phyloP scores from a whole-genome alignment of 2,797 vertebrate species.

The Pseudochirops corinnae region DNA sequence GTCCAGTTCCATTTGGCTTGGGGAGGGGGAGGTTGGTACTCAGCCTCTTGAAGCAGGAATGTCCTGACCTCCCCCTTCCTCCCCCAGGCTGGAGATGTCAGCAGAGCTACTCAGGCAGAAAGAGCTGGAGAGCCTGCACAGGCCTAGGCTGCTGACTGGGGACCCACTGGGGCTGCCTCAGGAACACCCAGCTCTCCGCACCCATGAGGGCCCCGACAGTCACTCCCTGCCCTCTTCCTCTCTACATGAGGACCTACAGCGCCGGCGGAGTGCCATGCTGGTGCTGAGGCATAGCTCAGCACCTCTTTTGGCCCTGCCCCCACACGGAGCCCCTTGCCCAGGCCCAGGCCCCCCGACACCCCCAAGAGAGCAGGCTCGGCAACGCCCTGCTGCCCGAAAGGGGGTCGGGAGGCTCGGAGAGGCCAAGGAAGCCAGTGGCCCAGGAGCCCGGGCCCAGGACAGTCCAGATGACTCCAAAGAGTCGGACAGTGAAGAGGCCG shows the following conservation, averaged over 20 bases:
- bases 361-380: constrained; percentile 86
- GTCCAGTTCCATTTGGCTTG: no score
- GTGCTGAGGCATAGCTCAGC: constrained; percentile 92
- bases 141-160: constrained; percentile 87
- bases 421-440: constrained; percentile 76
- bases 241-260: constrained; percentile 91
- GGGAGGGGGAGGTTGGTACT: accelerated
- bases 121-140: constrained; percentile 92
- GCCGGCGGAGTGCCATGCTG: constrained; percentile 94
- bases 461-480: constrained; percentile 90
- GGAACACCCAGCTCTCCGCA: constrained; percentile 92
- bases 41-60: accelerated
- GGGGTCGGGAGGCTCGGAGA: constrained; percentile 73
- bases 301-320: constrained; percentile 91
- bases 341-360: constrained; percentile 75
- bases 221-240: constrained; percentile 80
- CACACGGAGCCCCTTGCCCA: constrained; percentile 81
- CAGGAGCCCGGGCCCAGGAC: constrained; percentile 81
- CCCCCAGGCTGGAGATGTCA: constrained; percentile 94
- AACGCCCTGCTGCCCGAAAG: constrained; percentile 63
- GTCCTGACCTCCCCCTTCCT: accelerated
- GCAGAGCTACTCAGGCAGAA: constrained; percentile 96
- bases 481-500: constrained; percentile 91
- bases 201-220: constrained; percentile 90
- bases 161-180: constrained; percentile 90